These are phyloP conservation scores for Folsomia manolachei DNA, from an alignment of 2,888 invertebrate species.

Conservation along the genomic window DNA sequence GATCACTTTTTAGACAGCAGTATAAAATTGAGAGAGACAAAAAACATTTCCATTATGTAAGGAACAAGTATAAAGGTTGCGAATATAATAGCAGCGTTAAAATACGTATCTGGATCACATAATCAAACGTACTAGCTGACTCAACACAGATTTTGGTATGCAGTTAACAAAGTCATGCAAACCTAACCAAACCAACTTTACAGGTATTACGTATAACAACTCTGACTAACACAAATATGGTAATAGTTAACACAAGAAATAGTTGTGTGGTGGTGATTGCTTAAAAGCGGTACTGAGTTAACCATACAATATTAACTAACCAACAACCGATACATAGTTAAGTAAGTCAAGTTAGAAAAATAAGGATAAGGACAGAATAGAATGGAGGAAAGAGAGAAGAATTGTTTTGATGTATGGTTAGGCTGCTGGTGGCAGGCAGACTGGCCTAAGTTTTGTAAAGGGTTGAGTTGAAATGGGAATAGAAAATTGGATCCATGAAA, in stretches of 20 bases:
- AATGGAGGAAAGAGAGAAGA: not conserved
- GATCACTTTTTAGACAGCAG: not conserved
- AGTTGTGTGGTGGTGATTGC: not conserved
- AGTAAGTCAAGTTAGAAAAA: not conserved
- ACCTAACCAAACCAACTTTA: not conserved
- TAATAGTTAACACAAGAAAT: not conserved
- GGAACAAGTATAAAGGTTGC: not conserved
- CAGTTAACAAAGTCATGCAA: not conserved
- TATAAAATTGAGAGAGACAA: not conserved
- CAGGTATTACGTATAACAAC: not conserved
- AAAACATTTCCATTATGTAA: not conserved
- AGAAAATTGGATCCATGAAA: slow-evolving; percentile 2
- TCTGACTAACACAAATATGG: too few relatives aligned
- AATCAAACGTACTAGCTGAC: too few relatives aligned
- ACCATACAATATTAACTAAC: not conserved
- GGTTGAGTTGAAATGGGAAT: slow-evolving; percentile 3
- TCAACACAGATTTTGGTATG: too few relatives aligned
- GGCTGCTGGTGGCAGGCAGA: not conserved
- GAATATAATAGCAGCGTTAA: too few relatives aligned
- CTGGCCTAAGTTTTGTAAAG: not conserved
- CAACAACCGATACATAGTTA: not conserved
- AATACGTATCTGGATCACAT: too few relatives aligned
- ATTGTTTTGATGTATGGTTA: not conserved
- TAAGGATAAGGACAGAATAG: not conserved
- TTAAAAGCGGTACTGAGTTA: too few relatives aligned